Percentiles rank a stretch among this genome's conserved stretches.
These are phyloP conservation scores for Echinometra lucunter DNA, from an alignment of 53 echinoderm and acorn worm species.

Conservation along the genomic window DNA sequence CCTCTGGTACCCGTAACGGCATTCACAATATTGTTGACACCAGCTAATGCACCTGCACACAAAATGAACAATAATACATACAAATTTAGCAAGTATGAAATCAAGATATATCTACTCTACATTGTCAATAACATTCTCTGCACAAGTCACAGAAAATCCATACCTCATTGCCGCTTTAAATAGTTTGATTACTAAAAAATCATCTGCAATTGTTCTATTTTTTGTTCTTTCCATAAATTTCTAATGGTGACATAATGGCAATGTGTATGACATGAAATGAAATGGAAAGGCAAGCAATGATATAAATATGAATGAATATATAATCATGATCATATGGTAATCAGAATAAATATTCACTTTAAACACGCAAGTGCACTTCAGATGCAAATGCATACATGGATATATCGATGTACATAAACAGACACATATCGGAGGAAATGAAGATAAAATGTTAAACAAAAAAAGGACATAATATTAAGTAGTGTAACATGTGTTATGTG, in stretches of 20 bases:
- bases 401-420: background rate
- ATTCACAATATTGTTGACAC: constrained; percentile 91
- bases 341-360: background rate
- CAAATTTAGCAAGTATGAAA: background rate
- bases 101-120: background rate
- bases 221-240: background rate
- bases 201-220: background rate
- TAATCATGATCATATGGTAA: background rate
- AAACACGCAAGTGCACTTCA: background rate
- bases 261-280: background rate
- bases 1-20: constrained; percentile 86
- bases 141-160: too few species aligned
- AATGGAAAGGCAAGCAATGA: background rate
- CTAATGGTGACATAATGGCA: background rate
- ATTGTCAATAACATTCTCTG: background rate
- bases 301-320: background rate
- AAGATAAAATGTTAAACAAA: too few species aligned
- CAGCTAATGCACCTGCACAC: constrained; percentile 89
- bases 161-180: too few species aligned
- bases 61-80: background rate
- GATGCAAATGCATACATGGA: too few species aligned
- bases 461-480: background rate
- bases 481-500: background rate
- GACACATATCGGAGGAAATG: background rate
- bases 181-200: background rate